Evolutionary conservation across 2,797 vertebrate genomes (phyloP).

Genomic region (Lacerta agilis): DNA sequence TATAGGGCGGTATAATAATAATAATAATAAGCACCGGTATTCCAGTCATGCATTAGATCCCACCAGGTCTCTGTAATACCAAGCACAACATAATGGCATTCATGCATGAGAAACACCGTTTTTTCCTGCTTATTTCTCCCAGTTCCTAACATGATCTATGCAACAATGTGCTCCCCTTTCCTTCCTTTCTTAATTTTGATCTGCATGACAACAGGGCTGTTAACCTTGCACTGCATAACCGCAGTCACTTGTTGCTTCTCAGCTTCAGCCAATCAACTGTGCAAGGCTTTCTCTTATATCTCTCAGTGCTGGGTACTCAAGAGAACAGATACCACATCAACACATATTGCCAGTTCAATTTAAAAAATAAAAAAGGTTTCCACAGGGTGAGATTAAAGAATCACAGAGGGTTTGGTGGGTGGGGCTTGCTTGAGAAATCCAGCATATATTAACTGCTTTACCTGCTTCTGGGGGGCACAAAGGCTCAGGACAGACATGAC

Average conservation of each 20-base stretch:
- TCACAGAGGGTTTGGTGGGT: neutral
- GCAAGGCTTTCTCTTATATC: neutral
- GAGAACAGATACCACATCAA: neutral
- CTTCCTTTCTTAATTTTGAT: neutral
- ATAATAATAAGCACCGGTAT: neutral
- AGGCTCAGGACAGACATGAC: neutral
- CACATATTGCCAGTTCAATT: neutral
- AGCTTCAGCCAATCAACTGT: neutral
- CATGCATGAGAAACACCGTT: neutral
- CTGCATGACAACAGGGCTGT: neutral
- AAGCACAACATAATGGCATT: neutral
- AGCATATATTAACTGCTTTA: neutral
- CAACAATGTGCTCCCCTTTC: neutral
- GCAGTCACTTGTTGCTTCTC: neutral
- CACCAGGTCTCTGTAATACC: neutral
- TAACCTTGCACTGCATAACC: neutral
- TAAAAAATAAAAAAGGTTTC: no score
- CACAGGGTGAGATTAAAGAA: neutral
- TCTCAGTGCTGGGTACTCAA: neutral
- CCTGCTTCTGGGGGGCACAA: neutral
- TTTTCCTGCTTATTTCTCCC: neutral
- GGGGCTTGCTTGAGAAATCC: neutral
- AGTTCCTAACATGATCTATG: neutral
- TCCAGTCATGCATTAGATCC: neutral
- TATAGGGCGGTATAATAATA: no score